These are phyloP conservation scores for Philereme vetulata DNA, from an alignment of 2,888 invertebrate genomes.

Conservation along the genomic window DNA sequence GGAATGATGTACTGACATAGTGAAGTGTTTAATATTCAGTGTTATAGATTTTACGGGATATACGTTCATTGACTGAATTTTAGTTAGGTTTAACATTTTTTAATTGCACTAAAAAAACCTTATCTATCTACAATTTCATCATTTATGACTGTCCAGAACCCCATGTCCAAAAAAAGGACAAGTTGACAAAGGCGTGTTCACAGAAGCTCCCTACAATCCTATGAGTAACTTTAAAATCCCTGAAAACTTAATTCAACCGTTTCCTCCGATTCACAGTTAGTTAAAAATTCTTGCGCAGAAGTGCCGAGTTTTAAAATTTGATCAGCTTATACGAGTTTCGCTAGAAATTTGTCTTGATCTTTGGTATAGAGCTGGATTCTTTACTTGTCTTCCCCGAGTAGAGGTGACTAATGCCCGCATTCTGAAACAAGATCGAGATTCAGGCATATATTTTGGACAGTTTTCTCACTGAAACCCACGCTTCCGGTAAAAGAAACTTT, in stretches of 20 bases:
- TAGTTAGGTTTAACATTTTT: too few species aligned
- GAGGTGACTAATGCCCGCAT: background rate
- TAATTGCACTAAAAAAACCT: too few species aligned
- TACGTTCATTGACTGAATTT: too few species aligned
- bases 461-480: too few species aligned
- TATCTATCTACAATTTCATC: too few species aligned
- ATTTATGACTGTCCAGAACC: too few species aligned
- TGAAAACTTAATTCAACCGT: slow-evolving; percentile 46
- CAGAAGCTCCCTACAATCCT: slow-evolving; percentile 17
- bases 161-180: background rate
- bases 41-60: too few species aligned
- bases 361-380: background rate
- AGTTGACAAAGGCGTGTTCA: background rate
- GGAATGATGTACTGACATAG: too few species aligned
- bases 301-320: slow-evolving; percentile 42
- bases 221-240: slow-evolving; percentile 39
- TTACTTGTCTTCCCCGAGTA: background rate
- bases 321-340: slow-evolving; percentile 40
- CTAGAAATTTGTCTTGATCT: slow-evolving; percentile 24
- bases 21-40: too few species aligned
- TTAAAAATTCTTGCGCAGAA: slow-evolving; percentile 50
- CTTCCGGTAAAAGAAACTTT: too few species aligned
- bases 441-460: too few species aligned
- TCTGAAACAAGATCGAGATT: too few species aligned
- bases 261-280: slow-evolving; percentile 39